Evolutionary conservation across 2,888 invertebrate species (phyloP), one percentile per base, ranked within the genome.

Genomic region (Leptinotarsa peninsularis): DNA sequence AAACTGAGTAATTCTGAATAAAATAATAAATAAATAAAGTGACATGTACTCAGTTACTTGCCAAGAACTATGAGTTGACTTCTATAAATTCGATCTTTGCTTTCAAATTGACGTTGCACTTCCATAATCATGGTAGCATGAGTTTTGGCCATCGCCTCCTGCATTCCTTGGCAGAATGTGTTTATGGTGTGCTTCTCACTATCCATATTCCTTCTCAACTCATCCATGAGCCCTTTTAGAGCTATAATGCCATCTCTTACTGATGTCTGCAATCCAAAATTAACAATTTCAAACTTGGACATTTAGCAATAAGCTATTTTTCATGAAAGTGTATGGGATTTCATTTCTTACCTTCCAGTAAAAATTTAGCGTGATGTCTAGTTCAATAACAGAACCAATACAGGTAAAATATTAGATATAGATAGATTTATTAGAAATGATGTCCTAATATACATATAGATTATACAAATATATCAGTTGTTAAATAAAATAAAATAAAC

Each of bases 181-280:
- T 91, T 91, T 71, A 94, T 90, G 2, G 92, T 91, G 78, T 91
- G 91, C 84, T 92, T 92, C 85, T 93, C 93, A 1, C 90, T 87
- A 75, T 93, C 93, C 84, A 92, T 90, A 84, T 92, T 93, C 75
- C 91, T 89, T 49, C 92, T 88, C 52, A 94, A 88, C 83, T 94
- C 94, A 78, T 93, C 92, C 83, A 94, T 88, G 50, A 94, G 89
- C 0, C 91, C 91, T 81, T 92, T 92, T 71, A 94, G 88, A 66
- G 93, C 90, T 56, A 93, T 89, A 50, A 94, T 90, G 50, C 93
- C 93, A 82, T 94, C 93, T 54, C 91, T 88, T 0, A 93, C 92
- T 0, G 93, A 92, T 14, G 91, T 92, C 88, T 94, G 91, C 60
- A 43, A 27, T 54, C 14, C n/a, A 50, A 23, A 70, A 10, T 49